Evolutionary conservation across 1,140 invertebrate species (phyloP).

Genomic region (Drosophila pectinifera): DNA sequence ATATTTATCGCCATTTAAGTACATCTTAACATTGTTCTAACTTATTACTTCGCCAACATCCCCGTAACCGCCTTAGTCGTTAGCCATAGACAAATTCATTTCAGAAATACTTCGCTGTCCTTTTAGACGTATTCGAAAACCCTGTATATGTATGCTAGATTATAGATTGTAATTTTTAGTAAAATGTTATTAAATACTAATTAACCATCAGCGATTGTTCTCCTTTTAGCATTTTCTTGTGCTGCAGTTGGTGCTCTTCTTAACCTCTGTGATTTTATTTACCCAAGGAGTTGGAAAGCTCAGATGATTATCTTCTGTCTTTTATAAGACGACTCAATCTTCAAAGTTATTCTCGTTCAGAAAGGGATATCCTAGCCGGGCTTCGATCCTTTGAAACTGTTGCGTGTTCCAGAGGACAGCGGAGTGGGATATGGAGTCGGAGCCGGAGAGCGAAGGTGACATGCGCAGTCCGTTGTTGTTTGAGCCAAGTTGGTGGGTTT

Average conservation of each 20-base stretch:
- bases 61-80: conserved; percentile 40
- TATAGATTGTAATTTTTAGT: conserved; percentile 33
- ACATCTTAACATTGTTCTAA: conserved; percentile 52
- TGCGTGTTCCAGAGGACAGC: conserved; percentile 5
- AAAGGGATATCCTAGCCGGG: conserved; percentile 5
- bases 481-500: background rate
- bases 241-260: too few species aligned
- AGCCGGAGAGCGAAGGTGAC: conserved; percentile 23
- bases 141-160: conserved; percentile 22
- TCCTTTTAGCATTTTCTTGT: too few species aligned
- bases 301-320: too few species aligned
- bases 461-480: conserved; percentile 51
- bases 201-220: conserved; percentile 5
- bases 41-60: conserved; percentile 50
- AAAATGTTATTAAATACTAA: conserved; percentile 49
- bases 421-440: background rate
- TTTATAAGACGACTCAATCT: background rate
- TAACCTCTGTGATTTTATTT: too few species aligned
- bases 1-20: conserved; percentile 79
- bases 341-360: background rate
- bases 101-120: conserved; percentile 19
- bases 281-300: too few species aligned
- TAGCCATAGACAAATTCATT: conserved; percentile 30
- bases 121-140: background rate
- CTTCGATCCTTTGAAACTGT: conserved; percentile 10